Percentiles rank a stretch among this genome's conserved stretches.
Conservation (phyloP, 2,797 vertebrate species). For the Sebastes cheni region DNA sequence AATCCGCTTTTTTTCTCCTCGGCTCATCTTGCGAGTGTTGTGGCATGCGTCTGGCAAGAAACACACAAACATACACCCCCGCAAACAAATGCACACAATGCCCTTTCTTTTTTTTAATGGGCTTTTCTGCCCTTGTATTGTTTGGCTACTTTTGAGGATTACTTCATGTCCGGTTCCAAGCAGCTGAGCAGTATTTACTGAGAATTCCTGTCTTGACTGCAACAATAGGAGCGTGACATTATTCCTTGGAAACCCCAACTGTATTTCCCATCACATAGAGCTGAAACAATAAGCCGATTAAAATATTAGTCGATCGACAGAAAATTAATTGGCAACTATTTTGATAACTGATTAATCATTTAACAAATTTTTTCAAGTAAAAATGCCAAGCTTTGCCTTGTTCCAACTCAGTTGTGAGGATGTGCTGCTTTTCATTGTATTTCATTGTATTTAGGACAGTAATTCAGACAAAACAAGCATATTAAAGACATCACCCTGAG, state of each 20-base stretch:
- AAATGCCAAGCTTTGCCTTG: background rate
- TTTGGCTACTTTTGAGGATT: conserved; percentile 42
- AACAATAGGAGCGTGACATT: conserved; percentile 9
- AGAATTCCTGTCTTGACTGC: conserved; percentile 27
- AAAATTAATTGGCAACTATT: background rate
- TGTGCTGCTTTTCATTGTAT: background rate
- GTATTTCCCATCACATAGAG: background rate
- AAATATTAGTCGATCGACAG: background rate
- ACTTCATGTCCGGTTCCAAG: conserved; percentile 31
- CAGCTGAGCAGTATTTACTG: conserved; percentile 8
- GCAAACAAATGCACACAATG: conserved; percentile 35
- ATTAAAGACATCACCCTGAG: background rate
- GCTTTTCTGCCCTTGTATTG: conserved; percentile 14
- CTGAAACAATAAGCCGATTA: background rate
- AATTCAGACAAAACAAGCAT: background rate
- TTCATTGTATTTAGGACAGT: background rate
- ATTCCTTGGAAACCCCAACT: conserved; percentile 5
- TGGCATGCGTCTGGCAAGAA: conserved; percentile 56
- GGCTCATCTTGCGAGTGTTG: conserved; percentile 28
- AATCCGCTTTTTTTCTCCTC: conserved; percentile 65
- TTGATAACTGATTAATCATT: background rate
- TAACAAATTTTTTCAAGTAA: background rate
- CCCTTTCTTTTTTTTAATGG: background rate
- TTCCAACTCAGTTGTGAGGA: background rate
- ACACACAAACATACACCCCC: conserved; percentile 34